phyloP scores from a whole-genome alignment of 2,888 invertebrate species.

The Mimumesa dahlbomi region DNA sequence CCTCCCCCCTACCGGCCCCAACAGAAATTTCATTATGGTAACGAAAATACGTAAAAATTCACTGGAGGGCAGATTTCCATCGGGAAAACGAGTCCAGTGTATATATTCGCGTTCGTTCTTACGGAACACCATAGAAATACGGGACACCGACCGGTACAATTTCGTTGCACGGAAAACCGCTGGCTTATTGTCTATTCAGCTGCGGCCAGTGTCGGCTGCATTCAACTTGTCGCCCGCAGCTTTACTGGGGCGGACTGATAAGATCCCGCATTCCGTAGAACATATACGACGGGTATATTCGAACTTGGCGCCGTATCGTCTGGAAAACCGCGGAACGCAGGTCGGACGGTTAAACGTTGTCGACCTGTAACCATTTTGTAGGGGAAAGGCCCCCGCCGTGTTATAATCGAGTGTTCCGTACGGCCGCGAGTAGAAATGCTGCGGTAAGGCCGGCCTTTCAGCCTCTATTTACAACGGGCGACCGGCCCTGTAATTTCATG shows the following conservation, averaged over 20 bases:
- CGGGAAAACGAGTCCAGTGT: too few species aligned
- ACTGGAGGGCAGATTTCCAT: too few species aligned
- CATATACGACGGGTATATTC: background rate
- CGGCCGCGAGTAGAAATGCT: conserved; percentile 51
- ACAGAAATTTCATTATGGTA: too few species aligned
- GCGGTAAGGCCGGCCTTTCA: conserved; percentile 22
- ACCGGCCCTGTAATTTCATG: conserved; percentile 63
- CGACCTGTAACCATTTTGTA: background rate
- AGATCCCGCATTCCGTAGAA: conserved; percentile 26
- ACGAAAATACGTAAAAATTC: too few species aligned
- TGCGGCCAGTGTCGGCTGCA: conserved; percentile 42
- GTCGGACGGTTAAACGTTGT: background rate
- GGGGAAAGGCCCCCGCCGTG: background rate
- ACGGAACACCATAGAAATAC: conserved; percentile 33
- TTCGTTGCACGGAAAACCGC: conserved; percentile 39
- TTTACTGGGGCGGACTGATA: conserved; percentile 53
- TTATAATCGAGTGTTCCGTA: conserved; percentile 67
- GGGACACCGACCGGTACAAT: conserved; percentile 29
- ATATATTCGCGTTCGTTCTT: too few species aligned
- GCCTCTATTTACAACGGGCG: conserved; percentile 67
- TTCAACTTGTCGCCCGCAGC: conserved; percentile 57
- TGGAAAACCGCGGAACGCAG: background rate
- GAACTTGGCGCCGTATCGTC: background rate
- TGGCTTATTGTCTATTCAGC: conserved; percentile 51
- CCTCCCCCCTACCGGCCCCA: too few species aligned